Percentiles rank a stretch among this genome's conserved stretches.
These are phyloP conservation scores for Cynodonichthys magdalenae DNA, from an alignment of 2,797 vertebrate species.

Conservation along the genomic window DNA sequence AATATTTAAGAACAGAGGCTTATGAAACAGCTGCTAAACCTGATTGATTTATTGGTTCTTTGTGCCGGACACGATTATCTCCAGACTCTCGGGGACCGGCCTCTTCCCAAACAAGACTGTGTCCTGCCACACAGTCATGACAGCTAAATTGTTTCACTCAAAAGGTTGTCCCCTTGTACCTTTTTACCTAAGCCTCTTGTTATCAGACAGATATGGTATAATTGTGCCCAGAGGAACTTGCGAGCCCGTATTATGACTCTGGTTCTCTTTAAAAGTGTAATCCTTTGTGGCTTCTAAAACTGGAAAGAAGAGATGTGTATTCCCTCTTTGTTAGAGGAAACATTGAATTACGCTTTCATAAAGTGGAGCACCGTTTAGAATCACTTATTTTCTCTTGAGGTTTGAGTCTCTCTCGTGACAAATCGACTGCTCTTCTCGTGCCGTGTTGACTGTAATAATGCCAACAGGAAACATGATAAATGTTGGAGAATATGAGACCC, in stretches of 20 bases:
- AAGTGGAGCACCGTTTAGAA: conserved; percentile 73
- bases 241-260: conserved; percentile 73
- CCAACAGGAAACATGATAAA: conserved; percentile 50
- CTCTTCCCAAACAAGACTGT: conserved; percentile 83
- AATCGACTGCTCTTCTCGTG: conserved; percentile 34
- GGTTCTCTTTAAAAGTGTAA: conserved; percentile 62
- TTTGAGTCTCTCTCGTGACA: conserved; percentile 56
- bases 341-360: conserved; percentile 65
- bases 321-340: conserved; percentile 65
- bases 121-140: conserved; percentile 85
- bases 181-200: conserved; percentile 69
- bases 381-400: conserved; percentile 67
- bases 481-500: conserved; percentile 36
- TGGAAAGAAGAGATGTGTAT: conserved; percentile 45
- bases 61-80: conserved; percentile 88
- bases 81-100: conserved; percentile 84
- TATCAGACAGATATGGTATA: conserved; percentile 70
- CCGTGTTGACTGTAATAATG: conserved; percentile 47
- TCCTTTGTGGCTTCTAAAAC: conserved; percentile 75
- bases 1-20: conserved; percentile 80
- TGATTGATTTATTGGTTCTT: conserved; percentile 95
- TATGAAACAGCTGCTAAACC: conserved; percentile 85
- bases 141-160: conserved; percentile 85
- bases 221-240: conserved; percentile 82
- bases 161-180: conserved; percentile 76